These are phyloP conservation scores for Tribolium freemani DNA, from an alignment of 2,888 invertebrate species.

Conservation along the genomic window DNA sequence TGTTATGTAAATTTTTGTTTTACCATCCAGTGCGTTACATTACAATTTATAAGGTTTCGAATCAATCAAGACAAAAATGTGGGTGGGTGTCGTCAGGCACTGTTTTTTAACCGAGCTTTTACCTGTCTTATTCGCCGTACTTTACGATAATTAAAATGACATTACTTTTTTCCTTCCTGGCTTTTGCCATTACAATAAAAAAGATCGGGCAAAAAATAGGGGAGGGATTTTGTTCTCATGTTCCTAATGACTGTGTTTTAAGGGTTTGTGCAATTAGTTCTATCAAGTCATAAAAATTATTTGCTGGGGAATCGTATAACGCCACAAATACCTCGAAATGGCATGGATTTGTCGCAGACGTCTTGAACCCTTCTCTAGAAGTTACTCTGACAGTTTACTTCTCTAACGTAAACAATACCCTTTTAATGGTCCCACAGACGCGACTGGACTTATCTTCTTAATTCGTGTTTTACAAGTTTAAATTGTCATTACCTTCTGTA, in stretches of 20 bases:
- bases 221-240: no score
- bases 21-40: no score
- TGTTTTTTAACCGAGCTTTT: not conserved
- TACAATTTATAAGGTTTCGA: not conserved
- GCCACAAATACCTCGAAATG: constrained; percentile 8
- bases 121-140: not conserved
- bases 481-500: not conserved
- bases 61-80: not conserved
- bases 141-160: constrained; percentile 24
- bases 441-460: constrained; percentile 31
- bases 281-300: not conserved
- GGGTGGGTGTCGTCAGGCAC: not conserved
- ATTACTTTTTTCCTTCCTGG: constrained; percentile 9
- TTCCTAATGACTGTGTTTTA: no score
- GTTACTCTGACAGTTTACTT: constrained; percentile 25
- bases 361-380: constrained; percentile 27
- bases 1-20: no score
- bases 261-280: no score
- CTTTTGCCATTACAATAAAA: constrained; percentile 12
- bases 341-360: constrained; percentile 11
- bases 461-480: constrained; percentile 2
- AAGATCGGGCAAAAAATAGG: not conserved
- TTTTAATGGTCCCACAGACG: constrained; percentile 22
- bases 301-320: not conserved
- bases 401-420: constrained; percentile 24